Evolutionary conservation across 2,797 vertebrate genomes (phyloP).

Genomic region (Lerista edwardsae): DNA sequence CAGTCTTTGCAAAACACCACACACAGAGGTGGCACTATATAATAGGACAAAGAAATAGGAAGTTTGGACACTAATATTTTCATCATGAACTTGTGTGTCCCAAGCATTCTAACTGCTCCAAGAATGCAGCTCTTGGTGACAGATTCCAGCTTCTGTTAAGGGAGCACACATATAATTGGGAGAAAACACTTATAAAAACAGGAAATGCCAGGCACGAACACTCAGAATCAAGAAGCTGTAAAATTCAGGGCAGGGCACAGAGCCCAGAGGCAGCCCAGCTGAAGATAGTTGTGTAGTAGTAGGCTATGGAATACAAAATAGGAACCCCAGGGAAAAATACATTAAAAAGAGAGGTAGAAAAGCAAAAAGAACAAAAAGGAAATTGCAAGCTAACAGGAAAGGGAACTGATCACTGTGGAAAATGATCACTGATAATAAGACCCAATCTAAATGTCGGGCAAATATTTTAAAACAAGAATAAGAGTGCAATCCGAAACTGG

Average conservation of each 20-base stretch:
- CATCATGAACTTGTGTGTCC: not conserved
- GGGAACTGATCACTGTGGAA: not conserved
- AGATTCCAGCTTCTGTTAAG: not conserved
- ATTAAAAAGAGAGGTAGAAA: no score
- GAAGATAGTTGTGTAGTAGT: not conserved
- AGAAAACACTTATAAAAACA: not conserved
- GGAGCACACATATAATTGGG: not conserved
- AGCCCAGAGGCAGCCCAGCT: not conserved
- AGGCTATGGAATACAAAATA: not conserved
- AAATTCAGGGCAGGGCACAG: not conserved
- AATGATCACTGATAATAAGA: not conserved
- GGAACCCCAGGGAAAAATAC: not conserved
- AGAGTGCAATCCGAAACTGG: no score
- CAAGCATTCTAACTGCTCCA: not conserved
- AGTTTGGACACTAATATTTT: no score
- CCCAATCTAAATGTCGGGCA: not conserved
- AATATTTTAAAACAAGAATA: no score
- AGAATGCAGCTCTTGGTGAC: not conserved
- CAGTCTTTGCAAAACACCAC: no score
- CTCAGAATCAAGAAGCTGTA: no score
- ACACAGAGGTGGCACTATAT: no score
- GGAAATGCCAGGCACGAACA: not conserved
- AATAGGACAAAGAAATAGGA: no score
- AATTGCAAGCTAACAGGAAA: not conserved
- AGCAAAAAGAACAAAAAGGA: no score